Percentiles rank a stretch among this genome's conserved stretches.
phyloP scores from a whole-genome alignment of 2,113 vertebrate genomes.

The Aspidoscelis tigris region DNA sequence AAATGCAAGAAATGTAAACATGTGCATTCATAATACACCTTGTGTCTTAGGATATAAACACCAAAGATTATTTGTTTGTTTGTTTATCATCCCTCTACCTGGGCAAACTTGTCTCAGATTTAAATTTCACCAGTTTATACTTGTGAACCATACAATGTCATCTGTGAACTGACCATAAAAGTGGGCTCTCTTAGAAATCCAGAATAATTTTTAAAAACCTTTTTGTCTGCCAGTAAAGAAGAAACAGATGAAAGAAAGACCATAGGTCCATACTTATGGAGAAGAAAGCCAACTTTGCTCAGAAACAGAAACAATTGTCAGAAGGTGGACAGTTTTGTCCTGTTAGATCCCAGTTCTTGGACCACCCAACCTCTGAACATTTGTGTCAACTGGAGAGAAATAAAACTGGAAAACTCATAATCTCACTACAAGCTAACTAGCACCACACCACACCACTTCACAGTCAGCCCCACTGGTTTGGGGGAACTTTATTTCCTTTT shows the following conservation, averaged over 20 bases:
- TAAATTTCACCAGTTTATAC: not conserved
- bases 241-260: not conserved
- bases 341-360: not conserved
- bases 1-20: slow-evolving; percentile 54
- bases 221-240: not conserved
- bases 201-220: no score
- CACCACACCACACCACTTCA: not conserved
- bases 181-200: not conserved
- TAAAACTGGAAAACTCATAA: not conserved
- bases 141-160: not conserved
- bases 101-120: not conserved
- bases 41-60: slow-evolving; percentile 75
- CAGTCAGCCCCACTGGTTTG: not conserved
- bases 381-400: not conserved
- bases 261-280: not conserved
- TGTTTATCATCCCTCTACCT: not conserved
- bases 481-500: not conserved
- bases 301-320: slow-evolving; percentile 13
- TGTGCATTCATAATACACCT: slow-evolving; percentile 66
- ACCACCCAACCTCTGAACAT: not conserved
- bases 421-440: not conserved
- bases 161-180: not conserved
- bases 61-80: slow-evolving; percentile 43
- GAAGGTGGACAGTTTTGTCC: slow-evolving; percentile 21
- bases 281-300: slow-evolving; percentile 38